Evolutionary conservation across 2,113 vertebrate genomes (phyloP), one percentile per base, ranked within the genome.

Genomic region (Micronycteris hirsuta): DNA sequence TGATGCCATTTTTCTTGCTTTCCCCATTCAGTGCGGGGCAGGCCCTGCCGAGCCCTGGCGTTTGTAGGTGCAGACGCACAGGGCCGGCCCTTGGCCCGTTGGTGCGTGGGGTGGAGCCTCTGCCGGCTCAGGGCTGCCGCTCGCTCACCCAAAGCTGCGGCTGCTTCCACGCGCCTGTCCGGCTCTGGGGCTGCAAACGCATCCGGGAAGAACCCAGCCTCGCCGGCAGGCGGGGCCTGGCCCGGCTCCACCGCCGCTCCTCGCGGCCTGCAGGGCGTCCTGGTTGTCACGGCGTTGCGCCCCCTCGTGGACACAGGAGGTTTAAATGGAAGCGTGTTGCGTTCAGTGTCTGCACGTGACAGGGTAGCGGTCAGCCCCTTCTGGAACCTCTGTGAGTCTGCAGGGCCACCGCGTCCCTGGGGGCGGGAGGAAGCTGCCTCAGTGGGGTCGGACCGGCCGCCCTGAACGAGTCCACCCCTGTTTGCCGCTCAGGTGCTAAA

Each of bases 291-390:
- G 65, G 91, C 58, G 45, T 16, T 19, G 13, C n/a, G 54, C 3
- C 15, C 31, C 43, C 61, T 41, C 7, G 16, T 2, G 17, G 86
- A 14, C 33, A 1, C 13, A 0, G 58, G 45, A 45, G 68, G 17
- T 14, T 67, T 36, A 58, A 24, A 12, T 52, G 54, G 58, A 52
- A 54, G 61, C 54, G 36, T 24, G 1, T 0, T 73, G 5, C 0
- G 0, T 58, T 45, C 20, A 0, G 17, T 7, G 17, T 1, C 8
- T 0, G 0, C 26, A 33, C 24, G 20, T 31, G 78, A n/a, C 0
- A 3, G 80, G 68, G 24, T 24, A 28, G 52, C 19, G 76, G 73
- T 6, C n/a, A 7, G 15, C 17, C 47, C 54, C 73, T 58, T n/a
- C 67, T 45, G 15, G 24, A 41, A 63, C 45, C 5, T 16, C 90